Base-by-base conservation (phyloP, 2,113 vertebrate genomes). In the Syngnathus floridae region DNA sequence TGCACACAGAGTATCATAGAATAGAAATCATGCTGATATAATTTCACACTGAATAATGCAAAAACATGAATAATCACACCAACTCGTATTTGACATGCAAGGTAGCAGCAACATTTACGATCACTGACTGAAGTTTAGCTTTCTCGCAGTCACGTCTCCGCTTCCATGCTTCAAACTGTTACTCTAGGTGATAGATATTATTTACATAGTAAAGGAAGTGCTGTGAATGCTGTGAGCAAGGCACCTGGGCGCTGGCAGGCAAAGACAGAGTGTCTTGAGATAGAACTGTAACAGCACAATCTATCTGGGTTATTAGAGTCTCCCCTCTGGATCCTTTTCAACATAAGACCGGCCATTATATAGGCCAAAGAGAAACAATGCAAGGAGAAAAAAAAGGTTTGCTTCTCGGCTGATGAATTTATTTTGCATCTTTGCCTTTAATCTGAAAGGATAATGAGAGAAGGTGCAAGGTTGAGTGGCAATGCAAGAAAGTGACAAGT, bases 241-340 rank as follows among this genome's bases (percentile, higher is more conserved):
- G 88, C 89, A 91, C 88, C 89, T 92, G 87, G 86, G 77, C 40
- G 70, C 86, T 89, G 73, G 67, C 85, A 88, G 90, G 87, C 88
- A 89, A 80, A 91, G 90, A 92, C 86, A 86, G 74, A 91, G 88
- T 90, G 84, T 82, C 86, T 81, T 55, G 75, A 88, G 90, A 88
- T 89, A 90, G 84, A 87, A 91, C 90, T 88, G 83, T 90, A 91
- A 82, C 91, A 90, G 88, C 79, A 75, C 91, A 89, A 91, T 92
- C 89, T 91, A 91, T 92, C 90, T 91, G 88, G 89, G 90, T 91
- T 91, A 92, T 91, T 90, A 91, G 86, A 88, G 84, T 82, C 72
- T 69, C 87, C 88, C 89, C 90, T 89, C 81, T 82, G 88, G 89
- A 86, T 88, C 83, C 78, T 76, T 83, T 84, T 80, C 83, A 83